Base-by-base conservation (phyloP, 2,113 vertebrate genomes). In the Plecotus auritus region DNA sequence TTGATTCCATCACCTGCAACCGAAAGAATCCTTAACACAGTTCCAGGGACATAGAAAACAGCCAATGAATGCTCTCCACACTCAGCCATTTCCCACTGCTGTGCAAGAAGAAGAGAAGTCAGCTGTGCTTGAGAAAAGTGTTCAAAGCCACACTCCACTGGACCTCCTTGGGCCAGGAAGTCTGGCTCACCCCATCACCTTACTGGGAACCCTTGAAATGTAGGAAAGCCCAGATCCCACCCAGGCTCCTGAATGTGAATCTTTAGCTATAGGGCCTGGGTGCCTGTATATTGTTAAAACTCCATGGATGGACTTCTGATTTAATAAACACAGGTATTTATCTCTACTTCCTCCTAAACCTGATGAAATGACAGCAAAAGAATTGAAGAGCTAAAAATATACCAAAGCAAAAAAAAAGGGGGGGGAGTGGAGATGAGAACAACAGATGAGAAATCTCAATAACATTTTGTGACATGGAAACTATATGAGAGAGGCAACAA, bases 331-430 rank as follows among this genome's bases (percentile, higher is more conserved):
- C 73, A 82, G 64, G 42, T 83, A 42, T 88, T 90, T 88, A 78
- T 93, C 89, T 96, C 54, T 28, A 23, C 28, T 66, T 61, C 28
- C 26, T 94, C 26, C 56, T 59, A 67, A 93, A 78, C n/a, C 78
- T 13, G 40, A 66, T 42, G 66, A 90, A 96, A 93, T 94, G 78
- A 85, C 78, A 96, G 37, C 42, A 88, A 91, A 70, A 88, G 47
- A 94, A 92, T 92, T 85, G 88, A 92, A 83, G 61, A 82, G 83
- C 92, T 96, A 92, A 94, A 97, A 96, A 85, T 77, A 85, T 3
- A 49, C 32, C 32, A 73, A 88, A 61, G 47, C 28, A 83, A 74
- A 95, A 95, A 77, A 84, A 30, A 42, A 28, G 28, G 12, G 5
- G 5, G 5, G 5, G 61, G 26, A 37, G 3, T 64, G 49, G 56